A percentile compares a stretch with the other conserved stretches of the same genome.
These are phyloP conservation scores for Peromyscus aztecus DNA, from an alignment of 2,797 vertebrate species.

Conservation along the genomic window DNA sequence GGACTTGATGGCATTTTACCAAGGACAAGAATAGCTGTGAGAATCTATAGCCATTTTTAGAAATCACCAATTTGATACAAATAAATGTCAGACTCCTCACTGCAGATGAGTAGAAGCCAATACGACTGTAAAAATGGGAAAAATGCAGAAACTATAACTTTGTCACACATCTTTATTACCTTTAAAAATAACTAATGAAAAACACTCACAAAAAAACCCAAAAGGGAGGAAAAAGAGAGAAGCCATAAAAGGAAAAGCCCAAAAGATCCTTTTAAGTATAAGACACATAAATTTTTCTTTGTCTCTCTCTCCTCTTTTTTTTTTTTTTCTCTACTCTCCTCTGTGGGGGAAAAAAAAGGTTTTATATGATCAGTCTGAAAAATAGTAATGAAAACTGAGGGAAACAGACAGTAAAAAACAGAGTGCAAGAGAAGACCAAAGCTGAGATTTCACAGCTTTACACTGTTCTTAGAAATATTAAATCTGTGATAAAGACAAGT, in stretches of 20 bases:
- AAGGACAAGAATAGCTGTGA: conserved; percentile 36
- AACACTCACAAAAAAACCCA: conserved; percentile 73
- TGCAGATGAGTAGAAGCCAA: conserved; percentile 77
- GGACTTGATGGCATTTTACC: conserved; percentile 63
- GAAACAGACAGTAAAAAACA: conserved; percentile 64
- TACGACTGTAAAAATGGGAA: conserved; percentile 72
- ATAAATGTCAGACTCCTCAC: conserved; percentile 76
- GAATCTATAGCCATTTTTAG: conserved; percentile 66
- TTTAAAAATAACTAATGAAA: conserved; percentile 85
- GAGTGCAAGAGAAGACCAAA: conserved; percentile 39
- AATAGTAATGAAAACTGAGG: conserved; percentile 67
- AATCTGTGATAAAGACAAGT: conserved; percentile 33
- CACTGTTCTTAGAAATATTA: conserved; percentile 55
- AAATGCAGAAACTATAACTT: conserved; percentile 79
- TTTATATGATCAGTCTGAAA: conserved; percentile 79
- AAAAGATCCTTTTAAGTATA: conserved; percentile 84
- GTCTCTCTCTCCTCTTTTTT: conserved; percentile 70
- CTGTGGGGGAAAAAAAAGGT: conserved; percentile 49
- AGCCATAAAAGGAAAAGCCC: conserved; percentile 81
- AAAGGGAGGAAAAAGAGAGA: conserved; percentile 58
- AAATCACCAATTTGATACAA: conserved; percentile 73
- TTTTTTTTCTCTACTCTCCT: conserved; percentile 67
- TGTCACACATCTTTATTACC: conserved; percentile 83
- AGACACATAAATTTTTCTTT: conserved; percentile 82
- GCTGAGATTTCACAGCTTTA: conserved; percentile 51